Conservation (phyloP, 2,113 vertebrate species). For the Dromiciops gliroides region DNA sequence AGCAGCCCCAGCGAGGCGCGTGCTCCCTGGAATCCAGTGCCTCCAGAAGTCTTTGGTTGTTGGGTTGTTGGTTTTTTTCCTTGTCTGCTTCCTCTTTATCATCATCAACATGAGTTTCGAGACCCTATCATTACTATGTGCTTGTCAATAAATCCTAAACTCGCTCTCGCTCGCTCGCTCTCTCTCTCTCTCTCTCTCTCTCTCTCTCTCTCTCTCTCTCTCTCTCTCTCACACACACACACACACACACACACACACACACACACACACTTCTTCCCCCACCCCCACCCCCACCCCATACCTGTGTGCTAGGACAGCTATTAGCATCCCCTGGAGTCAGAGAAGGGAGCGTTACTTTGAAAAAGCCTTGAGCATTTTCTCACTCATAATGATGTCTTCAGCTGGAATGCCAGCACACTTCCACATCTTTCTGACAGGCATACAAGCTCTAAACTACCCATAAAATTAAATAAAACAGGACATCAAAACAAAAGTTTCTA, state of each 20-base stretch:
- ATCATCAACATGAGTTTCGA: constrained; percentile 70
- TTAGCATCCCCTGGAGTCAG: constrained; percentile 83
- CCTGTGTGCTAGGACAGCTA: constrained; percentile 79
- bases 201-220: too few relatives aligned
- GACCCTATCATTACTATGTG: constrained; percentile 51
- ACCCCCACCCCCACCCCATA: constrained; percentile 45
- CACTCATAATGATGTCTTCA: constrained; percentile 84
- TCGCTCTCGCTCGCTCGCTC: too few relatives aligned
- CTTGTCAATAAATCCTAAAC: constrained; percentile 68
- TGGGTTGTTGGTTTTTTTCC: constrained; percentile 19
- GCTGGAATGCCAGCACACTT: constrained; percentile 82
- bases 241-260: not conserved
- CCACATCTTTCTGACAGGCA: constrained; percentile 83
- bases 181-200: too few relatives aligned
- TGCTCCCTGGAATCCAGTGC: constrained; percentile 74
- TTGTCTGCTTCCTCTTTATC: constrained; percentile 72
- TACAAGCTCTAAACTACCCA: constrained; percentile 82
- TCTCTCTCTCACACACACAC: not conserved
- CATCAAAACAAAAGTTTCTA: constrained; percentile 83
- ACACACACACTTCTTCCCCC: not conserved
- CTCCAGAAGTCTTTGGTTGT: constrained; percentile 32
- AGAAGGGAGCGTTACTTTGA: constrained; percentile 80
- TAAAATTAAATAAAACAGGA: constrained; percentile 87
- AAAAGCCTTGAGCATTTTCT: constrained; percentile 85
- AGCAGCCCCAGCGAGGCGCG: constrained; percentile 74